These are phyloP conservation scores for Girardia tigrina DNA, from an alignment of 2,888 invertebrate species.

Conservation along the genomic window DNA sequence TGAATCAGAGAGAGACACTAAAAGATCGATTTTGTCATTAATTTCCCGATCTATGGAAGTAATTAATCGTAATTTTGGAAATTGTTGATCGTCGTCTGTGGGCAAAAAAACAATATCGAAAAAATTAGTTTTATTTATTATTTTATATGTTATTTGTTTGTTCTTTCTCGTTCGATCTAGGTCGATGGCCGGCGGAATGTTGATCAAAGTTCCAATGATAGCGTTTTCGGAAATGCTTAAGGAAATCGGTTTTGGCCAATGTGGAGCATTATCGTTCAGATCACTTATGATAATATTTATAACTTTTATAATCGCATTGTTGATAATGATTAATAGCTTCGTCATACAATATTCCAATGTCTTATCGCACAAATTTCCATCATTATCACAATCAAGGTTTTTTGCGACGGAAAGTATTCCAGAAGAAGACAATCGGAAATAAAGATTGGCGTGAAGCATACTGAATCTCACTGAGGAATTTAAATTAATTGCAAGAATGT, in stretches of 20 bases:
- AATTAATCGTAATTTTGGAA: neutral
- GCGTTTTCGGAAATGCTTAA: constrained; percentile 4
- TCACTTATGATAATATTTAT: neutral
- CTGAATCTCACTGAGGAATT: neutral
- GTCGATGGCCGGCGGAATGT: constrained; percentile 4
- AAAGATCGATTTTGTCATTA: neutral
- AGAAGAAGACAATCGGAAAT: neutral
- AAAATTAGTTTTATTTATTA: neutral
- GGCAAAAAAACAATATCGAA: neutral
- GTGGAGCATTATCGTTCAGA: constrained; percentile 5
- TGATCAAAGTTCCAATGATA: neutral
- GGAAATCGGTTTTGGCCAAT: neutral
- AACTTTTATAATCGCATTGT: neutral
- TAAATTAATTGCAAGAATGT: neutral
- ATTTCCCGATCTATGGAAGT: neutral
- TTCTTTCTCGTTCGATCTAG: neutral
- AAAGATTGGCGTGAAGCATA: neutral
- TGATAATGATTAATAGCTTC: neutral
- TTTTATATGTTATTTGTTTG: neutral
- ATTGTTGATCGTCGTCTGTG: constrained; percentile 2
- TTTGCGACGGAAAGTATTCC: constrained; percentile 1
- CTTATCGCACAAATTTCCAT: neutral
- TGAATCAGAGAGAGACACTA: neutral
- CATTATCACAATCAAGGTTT: neutral
- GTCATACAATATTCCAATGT: constrained; percentile 17